phyloP scores from a whole-genome alignment of 2,888 invertebrate species.

The Julus scanicus region DNA sequence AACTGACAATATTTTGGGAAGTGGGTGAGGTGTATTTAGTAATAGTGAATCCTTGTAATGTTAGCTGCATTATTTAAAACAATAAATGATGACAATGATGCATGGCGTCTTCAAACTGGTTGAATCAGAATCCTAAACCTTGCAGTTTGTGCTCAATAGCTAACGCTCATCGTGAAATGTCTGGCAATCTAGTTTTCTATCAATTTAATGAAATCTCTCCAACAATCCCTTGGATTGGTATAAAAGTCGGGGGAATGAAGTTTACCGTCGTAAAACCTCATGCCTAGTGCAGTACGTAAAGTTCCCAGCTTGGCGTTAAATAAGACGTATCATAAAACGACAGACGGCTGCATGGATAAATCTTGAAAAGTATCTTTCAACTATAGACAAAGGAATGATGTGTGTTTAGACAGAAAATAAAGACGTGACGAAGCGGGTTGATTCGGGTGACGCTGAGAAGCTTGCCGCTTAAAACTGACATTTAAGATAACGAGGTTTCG shows the following conservation, averaged over 20 bases:
- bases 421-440: background rate
- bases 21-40: background rate
- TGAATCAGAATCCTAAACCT: background rate
- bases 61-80: background rate
- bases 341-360: background rate
- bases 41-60: background rate
- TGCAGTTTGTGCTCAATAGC: background rate
- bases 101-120: background rate
- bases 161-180: background rate
- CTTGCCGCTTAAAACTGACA: background rate
- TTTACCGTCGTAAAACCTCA: background rate
- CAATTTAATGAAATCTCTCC: constrained; percentile 1
- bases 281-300: background rate
- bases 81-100: background rate
- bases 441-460: background rate
- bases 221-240: background rate
- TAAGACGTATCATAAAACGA: background rate
- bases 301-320: background rate
- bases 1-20: background rate
- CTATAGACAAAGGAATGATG: background rate
- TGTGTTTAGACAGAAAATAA: background rate
- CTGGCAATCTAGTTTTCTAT: constrained; percentile 12
- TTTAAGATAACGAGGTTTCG: background rate
- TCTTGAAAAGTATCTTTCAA: background rate
- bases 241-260: constrained; percentile 16